Conservation (phyloP, 2,888 invertebrate genomes). For the Limnephilus auricula region DNA sequence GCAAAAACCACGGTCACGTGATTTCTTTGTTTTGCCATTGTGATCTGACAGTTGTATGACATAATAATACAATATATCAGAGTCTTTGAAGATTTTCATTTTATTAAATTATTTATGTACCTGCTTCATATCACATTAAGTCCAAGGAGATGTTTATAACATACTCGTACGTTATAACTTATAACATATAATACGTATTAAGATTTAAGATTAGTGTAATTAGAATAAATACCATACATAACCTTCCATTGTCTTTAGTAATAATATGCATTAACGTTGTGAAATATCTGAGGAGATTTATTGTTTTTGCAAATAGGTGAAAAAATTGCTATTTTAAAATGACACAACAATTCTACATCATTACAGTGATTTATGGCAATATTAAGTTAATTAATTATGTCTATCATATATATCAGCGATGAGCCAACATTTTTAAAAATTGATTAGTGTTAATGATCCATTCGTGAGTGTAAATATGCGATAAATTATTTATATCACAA, state of each 20-base stretch:
- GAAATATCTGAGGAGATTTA: background rate
- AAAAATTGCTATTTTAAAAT: background rate
- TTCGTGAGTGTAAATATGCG: background rate
- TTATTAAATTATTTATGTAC: background rate
- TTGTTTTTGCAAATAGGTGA: background rate
- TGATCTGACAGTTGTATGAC: background rate
- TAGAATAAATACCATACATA: background rate
- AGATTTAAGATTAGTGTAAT: slow-evolving; percentile 2
- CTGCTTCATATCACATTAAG: background rate
- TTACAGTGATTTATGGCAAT: background rate
- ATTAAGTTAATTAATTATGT: background rate
- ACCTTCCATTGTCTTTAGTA: background rate
- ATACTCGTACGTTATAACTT: too few species aligned
- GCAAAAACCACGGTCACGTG: background rate
- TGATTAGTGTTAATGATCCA: background rate
- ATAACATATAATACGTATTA: background rate
- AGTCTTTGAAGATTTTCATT: background rate
- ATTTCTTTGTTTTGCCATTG: background rate
- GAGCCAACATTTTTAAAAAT: background rate
- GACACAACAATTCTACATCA: background rate
- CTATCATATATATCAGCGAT: background rate
- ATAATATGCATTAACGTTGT: background rate
- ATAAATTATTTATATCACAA: background rate
- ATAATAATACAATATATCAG: background rate
- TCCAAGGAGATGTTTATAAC: background rate